Evolutionary conservation across 2,888 invertebrate species (phyloP).

Genomic region (Eledona agricola): DNA sequence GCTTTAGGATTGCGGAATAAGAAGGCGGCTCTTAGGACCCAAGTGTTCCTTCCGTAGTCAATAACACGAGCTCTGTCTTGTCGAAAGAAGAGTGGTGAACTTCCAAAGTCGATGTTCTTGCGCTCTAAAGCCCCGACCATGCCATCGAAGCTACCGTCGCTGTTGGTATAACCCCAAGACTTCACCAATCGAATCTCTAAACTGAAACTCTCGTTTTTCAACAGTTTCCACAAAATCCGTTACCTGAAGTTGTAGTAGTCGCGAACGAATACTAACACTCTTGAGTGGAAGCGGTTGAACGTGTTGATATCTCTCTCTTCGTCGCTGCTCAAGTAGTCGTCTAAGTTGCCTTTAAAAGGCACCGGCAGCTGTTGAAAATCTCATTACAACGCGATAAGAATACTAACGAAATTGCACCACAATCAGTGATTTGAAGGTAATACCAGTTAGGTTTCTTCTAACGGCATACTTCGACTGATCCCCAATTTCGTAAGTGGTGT

Average conservation of each 20-base stretch:
- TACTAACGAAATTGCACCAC: conserved; percentile 44
- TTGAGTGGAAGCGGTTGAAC: conserved; percentile 53
- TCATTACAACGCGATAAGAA: not conserved
- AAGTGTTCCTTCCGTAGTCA: conserved; percentile 54
- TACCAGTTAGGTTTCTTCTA: conserved; percentile 51
- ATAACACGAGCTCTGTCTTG: conserved; percentile 49
- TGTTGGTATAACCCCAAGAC: conserved; percentile 54
- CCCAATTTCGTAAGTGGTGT: too few species aligned
- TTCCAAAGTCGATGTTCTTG: conserved; percentile 50
- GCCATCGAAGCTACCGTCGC: conserved; percentile 54
- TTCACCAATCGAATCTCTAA: conserved; percentile 41
- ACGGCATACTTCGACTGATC: conserved; percentile 44
- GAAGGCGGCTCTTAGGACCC: conserved; percentile 53
- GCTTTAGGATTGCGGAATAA: conserved; percentile 53
- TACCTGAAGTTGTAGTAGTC: conserved; percentile 55
- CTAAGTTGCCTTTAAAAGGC: conserved; percentile 45
- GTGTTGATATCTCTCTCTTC: conserved; percentile 50
- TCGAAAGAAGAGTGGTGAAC: conserved; percentile 53
- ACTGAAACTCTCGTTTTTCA: too few species aligned
- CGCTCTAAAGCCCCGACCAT: conserved; percentile 51
- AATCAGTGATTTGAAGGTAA: conserved; percentile 47
- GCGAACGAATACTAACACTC: conserved; percentile 46
- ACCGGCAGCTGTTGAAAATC: conserved; percentile 50
- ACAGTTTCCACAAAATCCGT: conserved; percentile 10
- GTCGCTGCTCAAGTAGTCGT: conserved; percentile 49